Percentiles rank a stretch among this genome's conserved stretches.
phyloP scores from a whole-genome alignment of 2,888 invertebrate species.

The Heteropelma amictum region DNA sequence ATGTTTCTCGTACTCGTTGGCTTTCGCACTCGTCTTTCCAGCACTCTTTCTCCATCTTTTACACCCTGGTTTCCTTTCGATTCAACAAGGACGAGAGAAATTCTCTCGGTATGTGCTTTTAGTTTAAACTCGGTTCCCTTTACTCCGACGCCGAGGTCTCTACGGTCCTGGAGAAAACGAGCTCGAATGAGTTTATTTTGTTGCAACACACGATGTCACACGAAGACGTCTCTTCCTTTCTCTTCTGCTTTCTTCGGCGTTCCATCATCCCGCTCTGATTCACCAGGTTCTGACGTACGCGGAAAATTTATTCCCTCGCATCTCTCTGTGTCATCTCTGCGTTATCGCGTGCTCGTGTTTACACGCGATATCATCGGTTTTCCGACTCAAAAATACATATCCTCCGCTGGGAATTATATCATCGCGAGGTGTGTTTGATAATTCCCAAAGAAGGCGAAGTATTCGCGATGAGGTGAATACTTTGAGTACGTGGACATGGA shows the following conservation, averaged over 20 bases:
- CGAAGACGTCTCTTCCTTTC: background rate
- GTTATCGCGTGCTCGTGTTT: background rate
- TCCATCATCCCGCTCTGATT: background rate
- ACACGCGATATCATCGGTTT: background rate
- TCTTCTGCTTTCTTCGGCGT: background rate
- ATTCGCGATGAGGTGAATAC: too few species aligned
- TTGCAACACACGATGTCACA: conserved; percentile 19
- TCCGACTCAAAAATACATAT: background rate
- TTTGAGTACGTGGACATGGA: too few species aligned
- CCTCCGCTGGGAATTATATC: too few species aligned
- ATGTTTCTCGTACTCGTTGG: background rate
- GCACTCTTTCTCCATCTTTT: background rate
- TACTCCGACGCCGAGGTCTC: conserved; percentile 8
- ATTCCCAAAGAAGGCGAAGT: too few species aligned
- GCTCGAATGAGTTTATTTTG: conserved; percentile 48
- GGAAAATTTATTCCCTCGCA: background rate
- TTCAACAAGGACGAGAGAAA: conserved; percentile 1
- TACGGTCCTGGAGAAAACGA: conserved; percentile 22
- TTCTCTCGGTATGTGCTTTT: background rate
- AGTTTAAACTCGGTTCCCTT: conserved; percentile 10
- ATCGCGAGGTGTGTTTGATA: too few species aligned
- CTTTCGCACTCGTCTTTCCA: background rate
- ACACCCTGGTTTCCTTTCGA: background rate
- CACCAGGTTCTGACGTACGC: too few species aligned
- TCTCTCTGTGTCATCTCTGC: background rate